Conservation (phyloP, 2,797 vertebrate species). For the Pangasius sanitwongsei region DNA sequence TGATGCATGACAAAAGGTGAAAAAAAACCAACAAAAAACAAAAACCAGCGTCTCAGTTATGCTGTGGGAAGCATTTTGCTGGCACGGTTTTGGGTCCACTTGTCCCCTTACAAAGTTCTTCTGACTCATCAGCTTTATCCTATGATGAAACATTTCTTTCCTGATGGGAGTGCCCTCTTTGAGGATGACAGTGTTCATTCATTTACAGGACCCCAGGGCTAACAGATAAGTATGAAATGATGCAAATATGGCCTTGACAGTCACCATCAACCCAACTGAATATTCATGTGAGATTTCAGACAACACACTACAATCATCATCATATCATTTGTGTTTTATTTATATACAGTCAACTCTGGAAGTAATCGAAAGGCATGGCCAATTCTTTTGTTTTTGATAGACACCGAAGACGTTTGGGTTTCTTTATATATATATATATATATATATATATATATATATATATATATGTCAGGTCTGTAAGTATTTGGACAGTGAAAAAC, state of each 20-base stretch:
- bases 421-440: background rate
- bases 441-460: too few relatives aligned
- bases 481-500: too few relatives aligned
- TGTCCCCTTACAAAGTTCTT: conserved; percentile 12
- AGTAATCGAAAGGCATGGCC: too few relatives aligned
- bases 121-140: conserved; percentile 16
- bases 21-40: too few relatives aligned
- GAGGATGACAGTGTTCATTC: background rate
- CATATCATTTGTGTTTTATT: background rate
- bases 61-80: background rate
- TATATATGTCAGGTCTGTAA: too few relatives aligned
- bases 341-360: background rate
- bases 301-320: background rate
- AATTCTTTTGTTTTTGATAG: background rate
- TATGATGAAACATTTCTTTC: background rate
- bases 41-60: background rate
- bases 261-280: background rate
- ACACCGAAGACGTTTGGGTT: background rate
- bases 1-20: background rate
- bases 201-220: background rate
- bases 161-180: background rate
- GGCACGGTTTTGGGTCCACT: background rate
- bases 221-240: background rate
- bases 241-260: background rate
- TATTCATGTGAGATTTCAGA: background rate